These are phyloP conservation scores for Piprites chloris DNA, from an alignment of 2,113 vertebrate genomes.

Conservation along the genomic window DNA sequence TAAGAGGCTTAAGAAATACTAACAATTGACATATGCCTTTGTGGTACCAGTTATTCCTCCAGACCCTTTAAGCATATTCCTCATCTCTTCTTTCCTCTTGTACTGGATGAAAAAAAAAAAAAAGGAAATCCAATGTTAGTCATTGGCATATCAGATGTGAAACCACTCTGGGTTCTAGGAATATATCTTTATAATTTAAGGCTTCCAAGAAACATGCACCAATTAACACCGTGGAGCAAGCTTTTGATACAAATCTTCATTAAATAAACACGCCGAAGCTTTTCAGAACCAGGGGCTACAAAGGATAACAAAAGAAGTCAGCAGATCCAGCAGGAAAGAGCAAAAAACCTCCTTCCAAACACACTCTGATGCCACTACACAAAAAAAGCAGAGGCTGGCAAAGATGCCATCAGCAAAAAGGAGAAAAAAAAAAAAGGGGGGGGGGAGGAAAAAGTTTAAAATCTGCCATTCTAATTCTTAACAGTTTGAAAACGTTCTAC, in stretches of 20 bases:
- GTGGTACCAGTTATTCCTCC: conserved; percentile 10
- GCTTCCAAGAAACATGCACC: conserved; percentile 15
- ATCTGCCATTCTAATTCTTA: conserved; percentile 54
- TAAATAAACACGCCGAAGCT: conserved; percentile 59
- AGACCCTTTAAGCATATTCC: conserved; percentile 11
- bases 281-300: conserved; percentile 56
- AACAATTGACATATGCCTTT: conserved; percentile 14
- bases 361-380: conserved; percentile 13
- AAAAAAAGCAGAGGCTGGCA: conserved; percentile 41
- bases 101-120: background rate
- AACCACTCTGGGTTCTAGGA: background rate
- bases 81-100: background rate
- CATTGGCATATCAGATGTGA: background rate
- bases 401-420: conserved; percentile 4
- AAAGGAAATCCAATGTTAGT: background rate
- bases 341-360: conserved; percentile 37
- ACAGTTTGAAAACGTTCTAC: conserved; percentile 50
- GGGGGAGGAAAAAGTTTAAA: background rate
- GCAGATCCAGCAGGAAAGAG: background rate
- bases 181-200: conserved; percentile 56
- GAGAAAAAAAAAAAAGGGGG: too few relatives aligned
- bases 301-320: conserved; percentile 52
- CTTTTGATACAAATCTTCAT: conserved; percentile 60
- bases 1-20: conserved; percentile 29
- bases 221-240: conserved; percentile 53